phyloP scores from a whole-genome alignment of 2,888 invertebrate genomes.

The Nymphalis polychloros region DNA sequence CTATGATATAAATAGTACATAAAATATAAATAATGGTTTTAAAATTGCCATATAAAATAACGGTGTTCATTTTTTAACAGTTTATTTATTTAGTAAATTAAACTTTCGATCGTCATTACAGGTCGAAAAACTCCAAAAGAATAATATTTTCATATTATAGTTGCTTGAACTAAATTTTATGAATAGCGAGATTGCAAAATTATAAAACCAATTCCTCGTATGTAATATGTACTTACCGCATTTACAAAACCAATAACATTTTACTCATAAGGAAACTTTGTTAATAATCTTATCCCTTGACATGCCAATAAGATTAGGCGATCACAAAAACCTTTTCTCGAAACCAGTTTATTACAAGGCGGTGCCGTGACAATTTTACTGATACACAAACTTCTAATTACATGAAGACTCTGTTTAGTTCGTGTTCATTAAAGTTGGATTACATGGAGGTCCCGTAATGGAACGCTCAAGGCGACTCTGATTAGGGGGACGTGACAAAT shows the following conservation, averaged over 20 bases:
- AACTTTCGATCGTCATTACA: too few relatives aligned
- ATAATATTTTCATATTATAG: too few relatives aligned
- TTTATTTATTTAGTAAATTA: too few relatives aligned
- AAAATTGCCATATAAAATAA: too few relatives aligned
- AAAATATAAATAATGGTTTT: too few relatives aligned
- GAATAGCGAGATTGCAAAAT: neutral
- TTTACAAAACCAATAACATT: neutral
- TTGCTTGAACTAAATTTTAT: neutral
- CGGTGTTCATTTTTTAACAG: too few relatives aligned
- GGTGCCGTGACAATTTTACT: constrained; percentile 28
- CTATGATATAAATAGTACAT: too few relatives aligned
- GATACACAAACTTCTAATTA: constrained; percentile 28
- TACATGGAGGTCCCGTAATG: constrained; percentile 32
- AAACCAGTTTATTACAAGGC: constrained; percentile 8
- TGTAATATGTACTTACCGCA: neutral
- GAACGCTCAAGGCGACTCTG: constrained; percentile 37
- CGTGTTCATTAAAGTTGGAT: constrained; percentile 33
- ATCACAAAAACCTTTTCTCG: constrained; percentile 1
- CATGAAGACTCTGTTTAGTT: constrained; percentile 26
- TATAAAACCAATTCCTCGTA: neutral
- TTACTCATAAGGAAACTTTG: neutral
- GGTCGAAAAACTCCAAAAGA: too few relatives aligned
- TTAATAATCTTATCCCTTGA: constrained; percentile 1
- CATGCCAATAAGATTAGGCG: neutral
- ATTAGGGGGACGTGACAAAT: constrained; percentile 50